Conservation (phyloP, 2,113 vertebrate species). For the Alouatta palliata region DNA sequence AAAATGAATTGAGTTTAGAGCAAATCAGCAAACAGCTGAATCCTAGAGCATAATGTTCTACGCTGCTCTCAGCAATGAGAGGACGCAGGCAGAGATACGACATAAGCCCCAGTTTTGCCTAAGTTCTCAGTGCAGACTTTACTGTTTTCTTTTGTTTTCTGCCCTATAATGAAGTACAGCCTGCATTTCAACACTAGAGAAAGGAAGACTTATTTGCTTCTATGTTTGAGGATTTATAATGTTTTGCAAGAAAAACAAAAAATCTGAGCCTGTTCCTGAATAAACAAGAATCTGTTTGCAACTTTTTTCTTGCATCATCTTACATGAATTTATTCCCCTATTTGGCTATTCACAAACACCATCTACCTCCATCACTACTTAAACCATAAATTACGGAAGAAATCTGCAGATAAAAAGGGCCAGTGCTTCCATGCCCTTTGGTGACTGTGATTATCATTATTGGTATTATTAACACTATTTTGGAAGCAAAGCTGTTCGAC, state of each 20-base stretch:
- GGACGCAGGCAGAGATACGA: neutral
- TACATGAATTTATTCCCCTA: neutral
- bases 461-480: neutral
- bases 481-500: neutral
- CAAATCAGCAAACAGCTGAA: neutral
- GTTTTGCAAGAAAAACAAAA: constrained; percentile 12
- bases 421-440: neutral
- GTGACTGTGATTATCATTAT: neutral
- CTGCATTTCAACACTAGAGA: neutral
- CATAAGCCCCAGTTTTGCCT: rapidly evolving
- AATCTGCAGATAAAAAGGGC: neutral
- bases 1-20: neutral
- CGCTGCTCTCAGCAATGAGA: neutral
- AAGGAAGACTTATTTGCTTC: neutral
- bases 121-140: neutral
- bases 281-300: neutral
- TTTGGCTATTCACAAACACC: neutral
- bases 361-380: neutral
- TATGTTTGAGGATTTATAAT: neutral
- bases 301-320: neutral
- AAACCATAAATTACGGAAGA: neutral
- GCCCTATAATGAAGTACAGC: neutral
- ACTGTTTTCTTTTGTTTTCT: neutral
- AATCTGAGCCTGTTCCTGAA: neutral
- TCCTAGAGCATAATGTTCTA: neutral